Base-by-base conservation (phyloP, 2,113 vertebrate species). In the Hypocryptadius cinnamomeus region DNA sequence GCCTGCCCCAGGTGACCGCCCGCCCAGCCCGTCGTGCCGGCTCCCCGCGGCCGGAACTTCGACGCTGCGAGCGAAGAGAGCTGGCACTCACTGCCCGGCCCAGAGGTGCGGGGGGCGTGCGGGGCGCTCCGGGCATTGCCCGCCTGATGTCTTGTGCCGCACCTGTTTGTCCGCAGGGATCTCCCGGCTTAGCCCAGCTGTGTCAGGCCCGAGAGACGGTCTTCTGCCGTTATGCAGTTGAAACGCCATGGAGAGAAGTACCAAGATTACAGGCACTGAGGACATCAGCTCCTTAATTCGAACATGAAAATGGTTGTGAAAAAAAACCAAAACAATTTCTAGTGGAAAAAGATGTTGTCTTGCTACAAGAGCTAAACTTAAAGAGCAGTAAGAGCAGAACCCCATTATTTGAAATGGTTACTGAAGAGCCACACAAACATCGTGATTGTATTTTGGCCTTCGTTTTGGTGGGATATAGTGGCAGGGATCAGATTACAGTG, bases 31-130 rank as follows among this genome's bases (percentile, higher is more conserved):
- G 2, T 25, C 8, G 2, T 1, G 8, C 19, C 13, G 11, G 6
- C 24, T 35, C 28, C 23, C 22, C 4, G 9, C 15, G 12, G 40
- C 18, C 3, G 3, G 16, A 11, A 35, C 6, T 28, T 28, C 40
- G 0, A 2, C 25, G 33, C 33, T 14, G 63, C 3, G 33, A 42
- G 57, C 14, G n/a, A 30, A 57, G 12, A 11, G 14, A 39, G 40
- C 9, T 16, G 4, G 12, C 13, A 3, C 11, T 3, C 54, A 0
- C 7, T 7, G n/a, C 9, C 15, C 11, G 3, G 4, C 10, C 1
- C 3, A 8, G 25, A 6, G 40, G 28, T 15, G 84, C 5, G 1
- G 18, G 0, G 20, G 0, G 4, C 3, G 1, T 20, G 35, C 2
- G 64, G 30, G 3, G 65, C 15, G 1, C 60, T 35, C 45, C 42